Evolutionary conservation across 2,797 vertebrate genomes (phyloP), one percentile per base, ranked within the genome.

Genomic region (Eospalax fontanierii): DNA sequence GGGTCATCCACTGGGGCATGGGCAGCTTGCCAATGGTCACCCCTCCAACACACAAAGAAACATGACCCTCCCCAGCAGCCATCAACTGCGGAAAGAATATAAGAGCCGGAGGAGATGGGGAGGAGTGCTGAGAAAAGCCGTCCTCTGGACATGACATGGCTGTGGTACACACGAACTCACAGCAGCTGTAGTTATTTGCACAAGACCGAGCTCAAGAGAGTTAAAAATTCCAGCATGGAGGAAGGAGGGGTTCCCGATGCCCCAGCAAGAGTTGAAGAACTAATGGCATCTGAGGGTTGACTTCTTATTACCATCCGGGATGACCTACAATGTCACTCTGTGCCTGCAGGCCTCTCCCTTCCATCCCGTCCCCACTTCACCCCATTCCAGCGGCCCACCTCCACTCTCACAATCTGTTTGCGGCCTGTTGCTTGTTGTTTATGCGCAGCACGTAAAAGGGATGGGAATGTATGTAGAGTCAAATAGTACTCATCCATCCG

Each of bases 371-470:
- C 33, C 46, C 19, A 7, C 6, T 30, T 65, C 59, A 3, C 30
- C 57, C 21, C 2, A 1, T 5, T 19, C 59, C 6, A 0, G 50
- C 40, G 80, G 63, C 24, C 9, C 1, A 11, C 61, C 14, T 26
- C 11, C 78, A 40, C 9, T 0, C 50, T 11, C 11, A 6, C 26
- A 19, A 0, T 18, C 16, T 61, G 21, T 61, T 43, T n/a, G 43
- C n/a, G 46, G 14, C 57, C 19, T 2, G n/a, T 21, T 3, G 68
- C n/a, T 43, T 18, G 35, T 70, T 54, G 33, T 21, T 16, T 63
- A n/a, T 43, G 87, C 40, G 14, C 5, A 61, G 86, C 10, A 0
- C 1, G 0, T 18, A n/a, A 76, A 76, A 10, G 75, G 61, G 70
- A 30, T 0, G 16, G 46, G 54, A 66, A 43, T n/a, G n/a, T n/a